Evolutionary conservation across 2,113 vertebrate species (phyloP), one percentile per base, ranked within the genome.

Genomic region (Cricetomys ansorgei): DNA sequence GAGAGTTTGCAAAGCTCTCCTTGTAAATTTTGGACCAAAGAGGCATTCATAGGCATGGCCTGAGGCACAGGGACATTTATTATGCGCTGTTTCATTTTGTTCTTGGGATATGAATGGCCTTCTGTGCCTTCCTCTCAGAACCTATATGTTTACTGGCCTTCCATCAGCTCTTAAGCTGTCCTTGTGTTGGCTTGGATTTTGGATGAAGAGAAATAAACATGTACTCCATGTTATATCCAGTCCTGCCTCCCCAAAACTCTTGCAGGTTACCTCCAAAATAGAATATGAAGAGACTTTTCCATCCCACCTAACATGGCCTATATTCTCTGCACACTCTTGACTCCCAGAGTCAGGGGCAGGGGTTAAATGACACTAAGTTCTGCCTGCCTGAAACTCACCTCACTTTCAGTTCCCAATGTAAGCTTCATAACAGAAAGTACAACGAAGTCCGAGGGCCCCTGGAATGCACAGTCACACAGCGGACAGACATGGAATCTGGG

Each of bases 1-100:
- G n/a, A 57, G 73, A 73, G 70, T 77, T 81, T 94, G 59, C 94
- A 88, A 94, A 72, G 85, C 70, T 81, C 79, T 75, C 80, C 97
- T 96, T 97, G 94, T 97, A 97, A 95, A 97, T 96, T 96, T 95
- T 87, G 88, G 72, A 93, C 80, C 92, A 96, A 95, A 94, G 83
- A 76, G 27, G 5, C 53, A 72, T 94, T 96, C 90, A 96, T 86
- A 98, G 94, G 80, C 55, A 48, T 92, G 85, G 92, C 92, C 96
- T 94, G 85, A 96, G 93, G 93, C 67, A 23, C 48, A 9, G 89
- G 92, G 77, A 55, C 86, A 85, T 88, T 93, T 62, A 72, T 95
- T 65, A 57, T 48, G n/a, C 34, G 8, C 64, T 21, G n/a, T n/a
- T 53, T 97, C 75, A 23, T 93, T 96, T 62, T 95, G 25, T 90